These are phyloP conservation scores for Littorina saxatilis DNA, from an alignment of 1,140 invertebrate species.

Conservation along the genomic window DNA sequence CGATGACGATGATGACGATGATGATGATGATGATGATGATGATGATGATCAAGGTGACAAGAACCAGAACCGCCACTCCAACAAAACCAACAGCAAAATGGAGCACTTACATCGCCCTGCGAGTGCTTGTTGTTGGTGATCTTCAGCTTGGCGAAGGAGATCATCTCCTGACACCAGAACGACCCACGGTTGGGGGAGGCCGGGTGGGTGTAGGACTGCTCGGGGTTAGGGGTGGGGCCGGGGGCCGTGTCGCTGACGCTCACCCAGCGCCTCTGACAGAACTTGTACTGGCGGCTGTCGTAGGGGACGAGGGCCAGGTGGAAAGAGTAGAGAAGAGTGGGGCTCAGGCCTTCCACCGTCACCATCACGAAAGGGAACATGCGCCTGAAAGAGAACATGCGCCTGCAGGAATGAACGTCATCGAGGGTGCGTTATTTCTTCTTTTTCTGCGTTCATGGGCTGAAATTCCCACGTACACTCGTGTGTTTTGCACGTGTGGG, in stretches of 20 bases:
- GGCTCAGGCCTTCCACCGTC: constrained; percentile 43
- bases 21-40: no score
- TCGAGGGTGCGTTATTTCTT: no score
- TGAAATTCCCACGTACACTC: no score
- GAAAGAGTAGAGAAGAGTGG: constrained; percentile 39
- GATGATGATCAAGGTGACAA: no score
- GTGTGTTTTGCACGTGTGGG: no score
- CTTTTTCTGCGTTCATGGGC: no score
- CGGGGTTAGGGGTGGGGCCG: constrained; percentile 55
- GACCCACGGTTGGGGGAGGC: constrained; percentile 96
- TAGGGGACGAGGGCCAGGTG: constrained; percentile 46
- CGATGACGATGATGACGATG: no score
- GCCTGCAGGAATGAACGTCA: no score
- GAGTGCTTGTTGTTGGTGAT: constrained; percentile 87
- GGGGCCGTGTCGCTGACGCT: constrained; percentile 72
- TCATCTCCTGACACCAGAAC: constrained; percentile 95
- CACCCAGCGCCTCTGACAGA: constrained; percentile 48
- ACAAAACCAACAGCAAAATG: not conserved
- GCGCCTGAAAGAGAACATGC: constrained; percentile 36
- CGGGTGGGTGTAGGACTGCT: constrained; percentile 87
- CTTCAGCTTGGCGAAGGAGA: constrained; percentile 94
- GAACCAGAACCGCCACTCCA: no score
- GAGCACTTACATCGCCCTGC: constrained; percentile 37
- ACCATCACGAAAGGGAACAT: constrained; percentile 54
- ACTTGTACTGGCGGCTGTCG: constrained; percentile 51